Evolutionary conservation across 2,888 invertebrate species (phyloP), one percentile per base, ranked within the genome.

Genomic region (Coecobrya sp.): DNA sequence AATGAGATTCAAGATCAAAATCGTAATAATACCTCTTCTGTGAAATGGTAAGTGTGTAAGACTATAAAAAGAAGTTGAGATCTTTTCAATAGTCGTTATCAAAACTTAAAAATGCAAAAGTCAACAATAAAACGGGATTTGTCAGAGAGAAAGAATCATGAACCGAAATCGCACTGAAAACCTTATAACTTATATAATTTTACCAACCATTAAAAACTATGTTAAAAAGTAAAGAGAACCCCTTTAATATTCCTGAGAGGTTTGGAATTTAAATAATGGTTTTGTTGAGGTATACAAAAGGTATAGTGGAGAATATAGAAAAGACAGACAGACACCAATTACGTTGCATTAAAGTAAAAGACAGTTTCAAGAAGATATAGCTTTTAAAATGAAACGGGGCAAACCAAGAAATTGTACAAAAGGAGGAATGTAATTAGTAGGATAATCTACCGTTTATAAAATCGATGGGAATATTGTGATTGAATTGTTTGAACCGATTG

Each of bases 111-210:
- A 65, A n/a, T 45, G 30, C 55, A 52, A 86, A 86, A 42, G 79
- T 79, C 76, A 87, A 13, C 22, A 62, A 27, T 13, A 68, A 68
- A 79, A 87, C 79, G 87, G 87, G 76, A 87, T 87, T 87, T 76
- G 76, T 62, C 62, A 45, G 0, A 65, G 16, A 84, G 36, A 36
- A 36, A 36, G 36, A 36, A 4, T 16, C 30, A 82, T 10, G 2
- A 82, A 27, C 22, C 0, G 3, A 36, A 36, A 36, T 36, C 22
- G 45, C 10, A 19, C 62, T 62, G 62, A 62, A 8, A 84, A 62
- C 52, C 10, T n/a, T n/a, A 2, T 22, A 45, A 19, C 55, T n/a
- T 11, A 22, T 19, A 65, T 45, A 62, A 27, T 30, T 8, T 52
- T 36, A 59, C 62, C 45, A 36, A 76, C 16, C 42, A 70, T 16